These are phyloP conservation scores for Eciton burchellii DNA, from an alignment of 1,140 invertebrate species.

Conservation along the genomic window DNA sequence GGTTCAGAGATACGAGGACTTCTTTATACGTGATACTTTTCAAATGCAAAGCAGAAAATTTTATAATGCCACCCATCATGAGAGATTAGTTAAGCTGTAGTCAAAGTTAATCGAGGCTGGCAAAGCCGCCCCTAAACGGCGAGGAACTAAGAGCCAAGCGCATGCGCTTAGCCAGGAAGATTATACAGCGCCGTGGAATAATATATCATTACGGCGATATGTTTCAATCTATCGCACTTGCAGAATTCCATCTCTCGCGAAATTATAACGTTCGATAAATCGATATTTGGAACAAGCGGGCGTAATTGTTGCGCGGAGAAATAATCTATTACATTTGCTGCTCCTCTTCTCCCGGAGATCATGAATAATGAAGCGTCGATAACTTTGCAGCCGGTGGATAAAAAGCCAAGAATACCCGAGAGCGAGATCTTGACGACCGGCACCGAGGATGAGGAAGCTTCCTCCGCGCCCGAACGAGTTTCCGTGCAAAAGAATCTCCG, in stretches of 20 bases:
- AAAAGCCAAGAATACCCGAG: slow-evolving; percentile 83
- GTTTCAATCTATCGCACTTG: slow-evolving; percentile 59
- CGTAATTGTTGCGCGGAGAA: slow-evolving; percentile 55
- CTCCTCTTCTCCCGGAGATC: slow-evolving; percentile 21
- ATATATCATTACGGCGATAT: slow-evolving; percentile 53
- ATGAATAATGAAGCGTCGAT: slow-evolving; percentile 60
- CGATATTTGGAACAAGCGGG: slow-evolving; percentile 59
- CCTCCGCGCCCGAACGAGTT: slow-evolving; percentile 81
- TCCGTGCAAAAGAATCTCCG: slow-evolving; percentile 89
- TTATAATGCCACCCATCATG: not conserved
- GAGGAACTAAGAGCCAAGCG: slow-evolving; percentile 16
- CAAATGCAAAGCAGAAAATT: not conserved
- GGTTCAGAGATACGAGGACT: not conserved
- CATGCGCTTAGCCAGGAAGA: slow-evolving; percentile 50
- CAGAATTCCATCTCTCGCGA: slow-evolving; percentile 47
- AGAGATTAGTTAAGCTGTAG: slow-evolving; percentile 26
- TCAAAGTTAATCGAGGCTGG: slow-evolving; percentile 38
- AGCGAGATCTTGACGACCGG: slow-evolving; percentile 84
- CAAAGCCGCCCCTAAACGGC: slow-evolving; percentile 34
- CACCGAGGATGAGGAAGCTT: slow-evolving; percentile 84
- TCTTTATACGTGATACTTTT: not conserved
- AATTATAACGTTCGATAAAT: slow-evolving; percentile 54
- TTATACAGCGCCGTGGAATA: slow-evolving; percentile 48
- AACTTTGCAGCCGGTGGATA: slow-evolving; percentile 79
- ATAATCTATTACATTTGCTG: slow-evolving; percentile 47